Evolutionary conservation across 2,888 invertebrate species (phyloP), one percentile per base, ranked within the genome.

Genomic region (Drepana falcataria): DNA sequence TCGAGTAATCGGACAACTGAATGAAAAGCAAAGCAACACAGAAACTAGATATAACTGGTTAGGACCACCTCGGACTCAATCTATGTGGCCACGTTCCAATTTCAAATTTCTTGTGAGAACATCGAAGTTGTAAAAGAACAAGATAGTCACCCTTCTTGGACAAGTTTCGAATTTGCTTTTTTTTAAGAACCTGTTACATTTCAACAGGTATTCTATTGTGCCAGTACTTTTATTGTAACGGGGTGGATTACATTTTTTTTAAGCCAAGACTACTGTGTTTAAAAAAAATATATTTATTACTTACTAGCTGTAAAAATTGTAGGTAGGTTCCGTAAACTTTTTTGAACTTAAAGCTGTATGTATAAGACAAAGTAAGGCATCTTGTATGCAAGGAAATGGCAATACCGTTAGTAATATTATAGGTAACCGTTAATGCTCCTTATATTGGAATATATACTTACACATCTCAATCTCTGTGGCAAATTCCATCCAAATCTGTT

Each of bases 11-110:
- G 6, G 44, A 9, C 44, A 44, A 9, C 44, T 9, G 3, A 9
- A 6, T 59, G 65, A 56, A 65, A 63, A 62, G 59, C 53, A 59
- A 59, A 62, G 57, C 48, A 52, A 55, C 53, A 63, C 35, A 58
- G 65, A 63, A 65, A 68, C 66, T 58, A 70, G 69, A 70, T 64
- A 66, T 58, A 68, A 65, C 71, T 61, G 64, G 68, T 69, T 66
- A 49, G 55, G 55, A 59, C 56, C 55, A 58, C 66, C 63, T 59
- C 61, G 48, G 60, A 58, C 54, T 48, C 53, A 55, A 56, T 54
- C 34, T 44, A 44, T 54, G 51, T 53, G 51, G 53, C 55, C 49
- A 9, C 52, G 64, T 65, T 68, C 64, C 49, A 63, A 64, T 64
- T 66, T 68, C 56, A 55, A 62, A 62, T 41, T 41, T 55, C 52